phyloP scores from a whole-genome alignment of 1,140 invertebrate species.

The Drosophila rhopaloa region DNA sequence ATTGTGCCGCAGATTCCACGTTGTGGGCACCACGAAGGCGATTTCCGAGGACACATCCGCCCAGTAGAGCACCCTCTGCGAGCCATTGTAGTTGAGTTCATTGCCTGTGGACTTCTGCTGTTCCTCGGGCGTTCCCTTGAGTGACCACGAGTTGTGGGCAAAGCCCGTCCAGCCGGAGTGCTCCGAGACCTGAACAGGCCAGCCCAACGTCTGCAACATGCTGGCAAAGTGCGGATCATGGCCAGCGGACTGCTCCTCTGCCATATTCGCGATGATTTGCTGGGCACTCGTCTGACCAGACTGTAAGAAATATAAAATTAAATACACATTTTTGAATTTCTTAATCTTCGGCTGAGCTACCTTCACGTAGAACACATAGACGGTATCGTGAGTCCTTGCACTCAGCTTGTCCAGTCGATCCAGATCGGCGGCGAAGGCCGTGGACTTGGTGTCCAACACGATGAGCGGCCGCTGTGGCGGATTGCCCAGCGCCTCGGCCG shows the following conservation, averaged over 20 bases:
- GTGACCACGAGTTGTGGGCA: slow-evolving; percentile 91
- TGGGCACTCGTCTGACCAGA: slow-evolving; percentile 89
- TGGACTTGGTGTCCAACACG: slow-evolving; percentile 90
- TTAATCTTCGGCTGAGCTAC: slow-evolving; percentile 87
- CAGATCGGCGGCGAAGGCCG: slow-evolving; percentile 90
- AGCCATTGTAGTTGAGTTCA: slow-evolving; percentile 85
- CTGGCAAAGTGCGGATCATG: slow-evolving; percentile 89
- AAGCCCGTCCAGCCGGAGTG: slow-evolving; percentile 97
- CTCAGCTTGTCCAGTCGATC: slow-evolving; percentile 92
- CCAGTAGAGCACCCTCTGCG: slow-evolving; percentile 95
- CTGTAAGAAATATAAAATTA: slow-evolving; percentile 92
- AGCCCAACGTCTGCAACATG: slow-evolving; percentile 93
- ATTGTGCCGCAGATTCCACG: slow-evolving; percentile 83
- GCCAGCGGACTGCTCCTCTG: slow-evolving; percentile 85
- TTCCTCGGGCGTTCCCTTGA: slow-evolving; percentile 73
- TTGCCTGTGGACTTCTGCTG: slow-evolving; percentile 41
- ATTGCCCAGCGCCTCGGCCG: slow-evolving; percentile 57
- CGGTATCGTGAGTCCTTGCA: slow-evolving; percentile 94
- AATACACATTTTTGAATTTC: neutral
- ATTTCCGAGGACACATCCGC: slow-evolving; percentile 97
- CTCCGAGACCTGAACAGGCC: slow-evolving; percentile 91
- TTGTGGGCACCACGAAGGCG: slow-evolving; percentile 96
- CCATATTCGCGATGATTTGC: slow-evolving; percentile 94
- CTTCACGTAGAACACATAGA: slow-evolving; percentile 97
- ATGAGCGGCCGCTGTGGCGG: slow-evolving; percentile 88